Conservation (phyloP, 2,797 vertebrate genomes). For the Amazonetta brasiliensis region DNA sequence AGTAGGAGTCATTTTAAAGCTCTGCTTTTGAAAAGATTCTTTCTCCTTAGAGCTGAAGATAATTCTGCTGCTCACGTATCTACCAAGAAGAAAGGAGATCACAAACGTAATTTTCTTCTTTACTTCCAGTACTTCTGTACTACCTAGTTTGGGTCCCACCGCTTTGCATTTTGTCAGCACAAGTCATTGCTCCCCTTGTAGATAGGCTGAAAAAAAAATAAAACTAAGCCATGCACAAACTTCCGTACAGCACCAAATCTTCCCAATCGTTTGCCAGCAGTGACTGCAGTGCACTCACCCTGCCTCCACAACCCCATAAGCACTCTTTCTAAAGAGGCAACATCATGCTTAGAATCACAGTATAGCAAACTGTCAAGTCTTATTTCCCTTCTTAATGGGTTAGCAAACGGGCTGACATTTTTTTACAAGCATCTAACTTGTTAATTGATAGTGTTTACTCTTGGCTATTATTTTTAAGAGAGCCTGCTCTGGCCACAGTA, state of each 20-base stretch:
- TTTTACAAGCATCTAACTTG: constrained; percentile 36
- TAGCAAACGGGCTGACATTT: neutral
- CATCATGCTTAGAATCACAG: constrained; percentile 34
- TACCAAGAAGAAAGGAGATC: neutral
- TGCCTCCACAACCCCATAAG: neutral
- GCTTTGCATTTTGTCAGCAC: neutral
- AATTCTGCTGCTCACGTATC: neutral
- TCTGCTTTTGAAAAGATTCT: neutral
- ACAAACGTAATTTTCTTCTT: neutral
- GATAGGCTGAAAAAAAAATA: constrained; percentile 7
- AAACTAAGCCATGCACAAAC: neutral
- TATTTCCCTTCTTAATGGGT: constrained; percentile 33
- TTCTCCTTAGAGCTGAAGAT: neutral
- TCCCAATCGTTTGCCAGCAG: neutral
- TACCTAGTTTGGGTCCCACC: neutral
- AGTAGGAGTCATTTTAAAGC: neutral
- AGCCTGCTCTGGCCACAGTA: constrained; percentile 13
- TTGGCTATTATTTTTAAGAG: constrained; percentile 54
- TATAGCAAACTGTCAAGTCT: constrained; percentile 20
- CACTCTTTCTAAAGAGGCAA: constrained; percentile 24
- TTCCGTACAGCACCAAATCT: neutral
- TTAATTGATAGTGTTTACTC: constrained; percentile 50
- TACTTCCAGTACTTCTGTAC: neutral
- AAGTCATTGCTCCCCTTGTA: neutral
- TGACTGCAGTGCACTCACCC: neutral